Base-by-base conservation (phyloP, 2,888 invertebrate species). In the Sesia bembeciformis region DNA sequence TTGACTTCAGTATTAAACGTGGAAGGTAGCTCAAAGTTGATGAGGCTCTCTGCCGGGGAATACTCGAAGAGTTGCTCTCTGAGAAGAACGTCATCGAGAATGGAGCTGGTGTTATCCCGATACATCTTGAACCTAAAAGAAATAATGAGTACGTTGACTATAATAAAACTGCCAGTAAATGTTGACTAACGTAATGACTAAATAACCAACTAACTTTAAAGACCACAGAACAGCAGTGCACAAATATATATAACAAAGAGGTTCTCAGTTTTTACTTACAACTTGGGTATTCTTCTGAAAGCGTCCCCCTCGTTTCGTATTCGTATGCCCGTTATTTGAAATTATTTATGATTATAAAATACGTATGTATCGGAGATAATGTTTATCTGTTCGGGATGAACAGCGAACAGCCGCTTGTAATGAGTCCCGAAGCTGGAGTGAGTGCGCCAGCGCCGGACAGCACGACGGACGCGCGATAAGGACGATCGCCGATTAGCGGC, bases 31-130 rank as follows among this genome's bases (percentile, higher is more conserved):
- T 88, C 85, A 62, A 88, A 87, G 71, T 87, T 87, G 61, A 86
- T 81, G 60, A 89, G 82, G 55, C 84, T 88, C 60, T 88, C 89
- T 5, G 78, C 83, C 57, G 88, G 87, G 4, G 88, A 87, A 62
- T 79, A 81, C 62, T 87, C 84, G 62, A 85, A 87, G 3, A 80
- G 80, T 60, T 84, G 79, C 58, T 88, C 87, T 58, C 72, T 79
- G 53, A 85, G 71, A 39, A 86, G 74, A 40, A 74, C 79, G 54
- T 86, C 86, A 58, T 84, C 82, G 40, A 81, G 66, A 57, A 77
- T 66, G 53, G 74, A 65, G 54, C 76, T 74, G 62, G 68, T 71
- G 57, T 69, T 72, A 59, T 87, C 86, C 57, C 76, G 76, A 62
- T 76, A 81, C 88, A 88, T 88, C 4, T n/a, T 52, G 23, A 23